Percentiles rank a stretch among this genome's conserved stretches.
phyloP scores from a whole-genome alignment of 2,113 vertebrate genomes.

The Isurus oxyrinchus region DNA sequence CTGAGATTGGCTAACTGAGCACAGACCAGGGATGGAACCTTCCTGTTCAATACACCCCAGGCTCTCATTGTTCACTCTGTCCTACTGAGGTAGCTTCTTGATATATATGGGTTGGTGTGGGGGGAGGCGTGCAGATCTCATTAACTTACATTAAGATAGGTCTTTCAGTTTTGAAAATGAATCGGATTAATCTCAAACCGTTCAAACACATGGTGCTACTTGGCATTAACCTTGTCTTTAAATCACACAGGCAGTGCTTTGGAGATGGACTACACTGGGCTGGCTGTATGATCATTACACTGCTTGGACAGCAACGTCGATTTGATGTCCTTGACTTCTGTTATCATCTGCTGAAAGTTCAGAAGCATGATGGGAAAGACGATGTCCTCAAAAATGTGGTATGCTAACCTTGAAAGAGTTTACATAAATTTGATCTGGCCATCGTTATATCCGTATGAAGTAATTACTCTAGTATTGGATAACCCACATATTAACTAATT shows the following conservation, averaged over 20 bases:
- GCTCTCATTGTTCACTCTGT: background rate
- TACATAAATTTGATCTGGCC: background rate
- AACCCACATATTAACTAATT: background rate
- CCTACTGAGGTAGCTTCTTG: background rate
- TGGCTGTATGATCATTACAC: constrained; percentile 78
- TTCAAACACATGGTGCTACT: background rate
- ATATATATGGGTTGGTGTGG: background rate
- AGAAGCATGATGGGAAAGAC: constrained; percentile 80
- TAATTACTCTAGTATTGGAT: background rate
- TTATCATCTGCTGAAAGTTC: constrained; percentile 79
- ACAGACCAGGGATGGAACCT: background rate
- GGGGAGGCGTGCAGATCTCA: background rate
- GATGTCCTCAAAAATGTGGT: constrained; percentile 86
- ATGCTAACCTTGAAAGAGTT: constrained; percentile 42
- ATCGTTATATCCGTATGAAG: background rate
- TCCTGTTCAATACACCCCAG: background rate
- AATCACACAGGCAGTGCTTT: constrained; percentile 67
- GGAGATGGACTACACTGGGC: constrained; percentile 83
- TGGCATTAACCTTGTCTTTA: background rate
- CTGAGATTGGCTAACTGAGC: background rate
- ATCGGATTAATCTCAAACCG: background rate
- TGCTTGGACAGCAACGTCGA: constrained; percentile 76
- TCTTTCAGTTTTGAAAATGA: too few species aligned
- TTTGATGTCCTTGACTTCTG: constrained; percentile 81
- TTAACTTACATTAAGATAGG: background rate